Base-by-base conservation (phyloP, 2,113 vertebrate species). In the Engraulis encrasicolus region DNA sequence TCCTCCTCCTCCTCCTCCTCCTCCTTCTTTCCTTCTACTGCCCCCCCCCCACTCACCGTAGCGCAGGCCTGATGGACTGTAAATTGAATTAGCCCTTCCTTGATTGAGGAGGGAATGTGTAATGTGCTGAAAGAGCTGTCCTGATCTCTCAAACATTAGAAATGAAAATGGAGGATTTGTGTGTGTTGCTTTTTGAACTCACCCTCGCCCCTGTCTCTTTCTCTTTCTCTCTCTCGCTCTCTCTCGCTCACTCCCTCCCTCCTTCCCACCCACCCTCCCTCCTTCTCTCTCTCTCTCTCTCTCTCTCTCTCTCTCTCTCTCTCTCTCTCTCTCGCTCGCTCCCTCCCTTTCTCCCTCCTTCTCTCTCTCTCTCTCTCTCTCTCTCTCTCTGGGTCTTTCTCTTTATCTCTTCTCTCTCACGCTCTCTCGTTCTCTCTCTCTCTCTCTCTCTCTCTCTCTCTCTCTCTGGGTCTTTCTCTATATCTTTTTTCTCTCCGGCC, bases 51-150 rank as follows among this genome's bases (percentile, higher is more conserved):
- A n/a, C n/a, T n/a, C n/a, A n/a, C n/a, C n/a, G n/a, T n/a, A n/a
- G n/a, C n/a, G 81, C 82, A 50, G 88, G 86, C 83, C 83, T 87
- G 88, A 91, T 90, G 86, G 88, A 83, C 87, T 89, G 84, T 78
- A 91, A 91, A 95, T 94, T 89, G 87, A 93, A 94, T 94, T 93
- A 93, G 80, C 61, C n/a, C 38, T 49, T 50, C 77, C 4, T 5
- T 9, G 40, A 45, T 45, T 85, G 85, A 88, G 88, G 78, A 71
- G 81, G 23, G 89, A 84, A 85, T 52, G 45, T 90, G 79, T 89
- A 89, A 89, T 88, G 87, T 89, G 86, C 84, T 82, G 80, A 71
- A 87, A 89, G 85, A 87, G 88, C 82, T 40, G 80, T 86, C 80
- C 34, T 37, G 85, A 90, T 87, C 87, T 91, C 87, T 78, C 48